Evolutionary conservation across 2,797 vertebrate genomes (phyloP).

Genomic region (Melanogrammus aeglefinus): DNA sequence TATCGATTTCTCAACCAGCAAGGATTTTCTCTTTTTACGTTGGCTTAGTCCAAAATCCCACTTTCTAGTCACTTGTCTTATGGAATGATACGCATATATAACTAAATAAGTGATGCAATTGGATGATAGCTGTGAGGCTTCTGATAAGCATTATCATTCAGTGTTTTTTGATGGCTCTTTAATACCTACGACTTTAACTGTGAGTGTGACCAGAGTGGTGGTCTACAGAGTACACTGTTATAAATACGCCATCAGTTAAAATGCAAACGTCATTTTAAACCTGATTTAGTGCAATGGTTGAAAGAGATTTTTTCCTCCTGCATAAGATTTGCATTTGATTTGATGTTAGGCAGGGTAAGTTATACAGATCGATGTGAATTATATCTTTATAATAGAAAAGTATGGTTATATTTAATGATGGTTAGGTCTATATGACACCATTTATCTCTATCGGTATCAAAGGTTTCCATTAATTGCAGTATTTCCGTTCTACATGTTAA

Average conservation of each 20-base stretch:
- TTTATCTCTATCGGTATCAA: not conserved
- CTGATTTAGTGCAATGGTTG: not conserved
- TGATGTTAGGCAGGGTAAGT: not conserved
- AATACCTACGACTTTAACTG: not conserved
- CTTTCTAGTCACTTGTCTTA: not conserved
- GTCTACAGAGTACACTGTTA: not conserved
- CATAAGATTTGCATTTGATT: not conserved
- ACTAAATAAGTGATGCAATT: not conserved
- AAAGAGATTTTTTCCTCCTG: not conserved
- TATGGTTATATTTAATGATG: not conserved
- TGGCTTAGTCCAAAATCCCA: not conserved
- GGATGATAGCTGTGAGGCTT: not conserved
- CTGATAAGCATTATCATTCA: not conserved
- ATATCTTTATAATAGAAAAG: not conserved
- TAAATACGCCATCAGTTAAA: not conserved
- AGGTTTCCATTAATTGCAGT: not conserved
- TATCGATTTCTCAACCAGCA: not conserved
- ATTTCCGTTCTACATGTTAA: not conserved
- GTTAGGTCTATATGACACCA: not conserved
- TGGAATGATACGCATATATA: not conserved
- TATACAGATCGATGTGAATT: not conserved
- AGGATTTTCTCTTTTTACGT: not conserved
- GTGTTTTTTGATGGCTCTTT: not conserved
- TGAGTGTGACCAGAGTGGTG: not conserved
- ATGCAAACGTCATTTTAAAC: not conserved